These are phyloP conservation scores for Microtus ochrogaster DNA, from an alignment of 2,113 vertebrate genomes.

Conservation along the genomic window DNA sequence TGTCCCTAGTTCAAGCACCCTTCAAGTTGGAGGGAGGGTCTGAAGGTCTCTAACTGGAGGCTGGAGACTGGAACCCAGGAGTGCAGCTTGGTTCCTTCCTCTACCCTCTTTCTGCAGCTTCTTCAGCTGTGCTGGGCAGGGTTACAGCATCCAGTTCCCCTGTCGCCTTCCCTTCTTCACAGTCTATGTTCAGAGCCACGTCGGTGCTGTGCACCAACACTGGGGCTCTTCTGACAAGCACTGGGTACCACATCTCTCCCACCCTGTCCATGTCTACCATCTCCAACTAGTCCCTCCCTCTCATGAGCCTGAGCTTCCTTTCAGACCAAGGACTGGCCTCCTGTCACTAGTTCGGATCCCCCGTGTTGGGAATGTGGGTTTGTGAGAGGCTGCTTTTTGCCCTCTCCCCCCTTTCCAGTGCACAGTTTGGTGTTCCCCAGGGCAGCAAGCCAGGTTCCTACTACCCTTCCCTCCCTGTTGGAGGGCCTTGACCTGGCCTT, in stretches of 20 bases:
- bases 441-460: background rate
- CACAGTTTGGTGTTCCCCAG: background rate
- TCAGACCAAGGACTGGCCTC: background rate
- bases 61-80: background rate
- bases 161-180: background rate
- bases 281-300: background rate
- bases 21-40: background rate
- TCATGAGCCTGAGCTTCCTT: background rate
- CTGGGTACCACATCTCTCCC: background rate
- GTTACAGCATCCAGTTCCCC: background rate
- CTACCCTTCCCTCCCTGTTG: background rate
- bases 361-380: background rate
- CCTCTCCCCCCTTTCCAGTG: background rate
- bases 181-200: background rate
- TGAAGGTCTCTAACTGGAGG: background rate
- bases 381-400: background rate
- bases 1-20: too few relatives aligned
- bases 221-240: background rate
- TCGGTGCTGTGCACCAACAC: background rate
- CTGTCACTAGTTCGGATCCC: background rate
- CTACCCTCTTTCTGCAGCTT: background rate
- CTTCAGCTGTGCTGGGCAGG: background rate
- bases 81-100: rapidly evolving
- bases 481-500: background rate
- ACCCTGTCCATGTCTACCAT: background rate